Base-by-base conservation (phyloP, 2,888 invertebrate species). In the Ctenicera cuprea region DNA sequence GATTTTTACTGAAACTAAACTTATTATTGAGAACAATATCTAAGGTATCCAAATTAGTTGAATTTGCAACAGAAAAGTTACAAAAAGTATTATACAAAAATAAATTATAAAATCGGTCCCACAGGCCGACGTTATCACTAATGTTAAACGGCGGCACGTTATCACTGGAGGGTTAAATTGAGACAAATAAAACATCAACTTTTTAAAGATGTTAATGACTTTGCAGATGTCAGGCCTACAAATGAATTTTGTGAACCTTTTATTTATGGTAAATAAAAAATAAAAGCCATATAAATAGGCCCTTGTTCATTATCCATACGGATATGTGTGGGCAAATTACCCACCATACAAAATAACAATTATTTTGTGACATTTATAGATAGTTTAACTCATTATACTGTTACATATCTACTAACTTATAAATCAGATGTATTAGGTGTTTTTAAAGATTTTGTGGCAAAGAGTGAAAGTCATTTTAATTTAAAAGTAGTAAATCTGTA, bases 111-210 rank as follows among this genome's bases (percentile, higher is more conserved):
- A n/a, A n/a, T n/a, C n/a, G n/a, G n/a, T n/a, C n/a, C n/a, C n/a
- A n/a, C n/a, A n/a, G n/a, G n/a, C n/a, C n/a, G n/a, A n/a, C n/a
- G n/a, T n/a, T n/a, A n/a, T n/a, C n/a, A n/a, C n/a, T n/a, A n/a
- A n/a, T n/a, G n/a, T n/a, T n/a, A n/a, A n/a, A n/a, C n/a, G n/a
- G n/a, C n/a, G n/a, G n/a, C n/a, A n/a, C n/a, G n/a, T n/a, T n/a
- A n/a, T n/a, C n/a, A n/a, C n/a, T n/a, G n/a, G n/a, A n/a, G n/a
- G 73, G 38, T 16, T 70, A 81, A 79, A 67, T 80, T 81, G 57
- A 12, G 76, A 7, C 65, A 76, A 69, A 76, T 75, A 72, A 37
- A 83, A 82, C 75, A 18, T 82, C 45, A 80, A 78, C 26, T 26
- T 26, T 26, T 26, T 26, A 5, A 26, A 26, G 26, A 62, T 11